A percentile compares a stretch with the other conserved stretches of the same genome.
Evolutionary conservation across 2,888 invertebrate species (phyloP).

Genomic region (Argyresthia goedartella): DNA sequence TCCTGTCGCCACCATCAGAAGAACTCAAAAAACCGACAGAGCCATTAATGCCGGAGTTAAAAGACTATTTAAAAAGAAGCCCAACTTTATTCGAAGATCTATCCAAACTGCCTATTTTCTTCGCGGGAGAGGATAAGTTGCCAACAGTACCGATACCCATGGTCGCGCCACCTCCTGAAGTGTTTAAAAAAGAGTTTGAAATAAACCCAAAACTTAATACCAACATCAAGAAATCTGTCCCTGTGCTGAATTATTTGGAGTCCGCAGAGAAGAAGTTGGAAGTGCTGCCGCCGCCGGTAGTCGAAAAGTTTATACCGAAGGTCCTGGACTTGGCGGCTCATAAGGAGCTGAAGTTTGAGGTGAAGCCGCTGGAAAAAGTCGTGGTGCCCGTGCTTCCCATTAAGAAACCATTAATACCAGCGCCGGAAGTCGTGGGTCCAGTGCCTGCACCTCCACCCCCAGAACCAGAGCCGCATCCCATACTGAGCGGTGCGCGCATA

Average conservation of each 20-base stretch:
- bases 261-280: background rate
- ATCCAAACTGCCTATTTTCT: too few relatives aligned
- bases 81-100: too few relatives aligned
- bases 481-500: conserved; percentile 29
- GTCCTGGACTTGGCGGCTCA: too few relatives aligned
- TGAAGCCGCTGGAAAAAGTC: background rate
- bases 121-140: too few relatives aligned
- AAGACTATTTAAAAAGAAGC: too few relatives aligned
- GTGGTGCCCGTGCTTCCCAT: background rate
- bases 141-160: too few relatives aligned
- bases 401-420: background rate
- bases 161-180: background rate
- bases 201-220: background rate
- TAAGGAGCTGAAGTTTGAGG: background rate
- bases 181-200: background rate
- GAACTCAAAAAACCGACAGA: too few relatives aligned
- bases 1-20: too few relatives aligned
- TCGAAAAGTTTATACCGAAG: too few relatives aligned
- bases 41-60: too few relatives aligned
- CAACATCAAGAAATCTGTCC: background rate
- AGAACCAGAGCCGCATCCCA: conserved; percentile 13
- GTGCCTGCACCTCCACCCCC: background rate
- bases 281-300: background rate
- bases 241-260: background rate
- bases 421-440: background rate